Evolutionary conservation across 2,888 invertebrate genomes (phyloP).

Genomic region (Pollenia angustigena): DNA sequence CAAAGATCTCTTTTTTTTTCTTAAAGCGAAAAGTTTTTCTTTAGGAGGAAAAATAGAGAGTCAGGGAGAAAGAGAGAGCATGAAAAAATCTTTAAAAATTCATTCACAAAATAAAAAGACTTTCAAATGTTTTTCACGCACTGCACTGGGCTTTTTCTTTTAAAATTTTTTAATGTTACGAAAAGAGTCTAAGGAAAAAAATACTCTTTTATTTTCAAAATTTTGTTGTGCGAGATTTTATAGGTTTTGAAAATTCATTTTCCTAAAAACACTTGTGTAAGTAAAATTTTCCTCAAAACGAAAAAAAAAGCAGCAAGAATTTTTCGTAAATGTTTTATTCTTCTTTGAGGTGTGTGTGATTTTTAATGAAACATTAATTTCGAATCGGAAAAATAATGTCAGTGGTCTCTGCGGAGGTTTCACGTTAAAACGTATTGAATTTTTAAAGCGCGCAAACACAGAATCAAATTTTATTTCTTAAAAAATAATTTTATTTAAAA

Average conservation of each 20-base stretch:
- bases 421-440: slow-evolving; percentile 82
- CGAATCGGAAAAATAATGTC: slow-evolving; percentile 76
- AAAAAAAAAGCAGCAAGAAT: slow-evolving; percentile 20
- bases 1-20: neutral
- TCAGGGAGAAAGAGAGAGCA: neutral
- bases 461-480: slow-evolving; percentile 34
- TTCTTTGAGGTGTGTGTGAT: slow-evolving; percentile 17
- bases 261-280: slow-evolving; percentile 37
- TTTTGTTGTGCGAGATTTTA: slow-evolving; percentile 34
- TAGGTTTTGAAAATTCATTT: slow-evolving; percentile 29
- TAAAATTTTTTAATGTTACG: slow-evolving; percentile 34
- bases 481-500: slow-evolving; percentile 19
- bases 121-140: neutral
- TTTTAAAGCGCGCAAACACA: slow-evolving; percentile 74
- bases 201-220: slow-evolving; percentile 20
- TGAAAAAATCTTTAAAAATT: slow-evolving; percentile 25
- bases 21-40: neutral
- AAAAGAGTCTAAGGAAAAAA: neutral
- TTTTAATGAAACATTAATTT: slow-evolving; percentile 61
- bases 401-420: slow-evolving; percentile 85
- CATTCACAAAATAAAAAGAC: slow-evolving; percentile 33
- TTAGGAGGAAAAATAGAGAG: neutral
- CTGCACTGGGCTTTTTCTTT: neutral
- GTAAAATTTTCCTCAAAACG: slow-evolving; percentile 51
- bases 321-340: slow-evolving; percentile 36